Conservation (phyloP, 2,888 invertebrate genomes). For the Drosophila austrosaltans region DNA sequence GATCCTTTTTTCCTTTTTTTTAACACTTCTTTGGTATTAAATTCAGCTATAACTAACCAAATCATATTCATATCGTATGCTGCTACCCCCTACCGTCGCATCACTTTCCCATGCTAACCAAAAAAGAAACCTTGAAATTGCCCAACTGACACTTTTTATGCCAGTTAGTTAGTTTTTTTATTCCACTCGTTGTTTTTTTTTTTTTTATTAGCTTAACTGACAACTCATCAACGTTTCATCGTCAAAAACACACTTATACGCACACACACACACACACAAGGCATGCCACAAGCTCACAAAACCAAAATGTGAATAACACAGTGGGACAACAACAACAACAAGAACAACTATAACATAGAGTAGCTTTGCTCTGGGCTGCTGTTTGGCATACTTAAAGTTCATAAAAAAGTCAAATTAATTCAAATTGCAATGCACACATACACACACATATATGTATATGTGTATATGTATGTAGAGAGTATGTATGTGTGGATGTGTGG, state of each 20-base stretch:
- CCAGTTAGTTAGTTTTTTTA: slow-evolving; percentile 24
- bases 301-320: slow-evolving; percentile 18
- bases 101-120: background rate
- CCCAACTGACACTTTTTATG: slow-evolving; percentile 30
- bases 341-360: slow-evolving; percentile 35
- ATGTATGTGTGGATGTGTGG: slow-evolving; percentile 11
- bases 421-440: slow-evolving; percentile 67
- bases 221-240: slow-evolving; percentile 39
- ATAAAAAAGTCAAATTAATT: slow-evolving; percentile 71
- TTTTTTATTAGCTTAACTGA: slow-evolving; percentile 47
- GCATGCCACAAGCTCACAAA: slow-evolving; percentile 55
- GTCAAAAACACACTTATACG: slow-evolving; percentile 2
- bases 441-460: slow-evolving; percentile 15
- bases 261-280: background rate
- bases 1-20: no score
- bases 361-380: slow-evolving; percentile 56
- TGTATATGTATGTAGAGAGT: background rate
- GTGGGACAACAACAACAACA: slow-evolving; percentile 19
- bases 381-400: slow-evolving; percentile 68
- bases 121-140: slow-evolving; percentile 20
- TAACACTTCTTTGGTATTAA: no score
- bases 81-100: background rate
- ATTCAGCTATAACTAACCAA: no score
- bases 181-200: slow-evolving; percentile 36
- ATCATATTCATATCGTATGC: background rate